Conservation (phyloP, 2,113 vertebrate species). For the Solea senegalensis region DNA sequence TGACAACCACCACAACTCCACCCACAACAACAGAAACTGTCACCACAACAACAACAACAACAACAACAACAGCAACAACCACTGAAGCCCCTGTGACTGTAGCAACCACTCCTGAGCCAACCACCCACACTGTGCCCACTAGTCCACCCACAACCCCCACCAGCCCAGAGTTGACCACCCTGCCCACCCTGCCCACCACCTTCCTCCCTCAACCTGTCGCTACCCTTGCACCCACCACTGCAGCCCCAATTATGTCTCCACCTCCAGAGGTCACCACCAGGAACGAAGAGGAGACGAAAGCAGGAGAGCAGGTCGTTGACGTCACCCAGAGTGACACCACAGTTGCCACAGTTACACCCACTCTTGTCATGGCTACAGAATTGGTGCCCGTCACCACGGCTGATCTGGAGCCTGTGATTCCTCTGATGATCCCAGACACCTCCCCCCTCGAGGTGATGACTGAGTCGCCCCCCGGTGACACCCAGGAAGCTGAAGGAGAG, state of each 20-base stretch:
- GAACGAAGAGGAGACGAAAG: slow-evolving; percentile 13
- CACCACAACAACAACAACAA: slow-evolving; percentile 2
- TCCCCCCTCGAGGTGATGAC: slow-evolving; percentile 56
- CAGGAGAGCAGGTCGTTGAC: slow-evolving; percentile 27
- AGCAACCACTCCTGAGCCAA: slow-evolving; percentile 41
- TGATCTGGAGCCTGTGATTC: slow-evolving; percentile 51
- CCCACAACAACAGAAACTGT: slow-evolving; percentile 17
- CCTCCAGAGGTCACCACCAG: slow-evolving; percentile 26
- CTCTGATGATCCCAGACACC: slow-evolving; percentile 47
- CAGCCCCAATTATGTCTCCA: background rate
- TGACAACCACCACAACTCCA: slow-evolving; percentile 9
- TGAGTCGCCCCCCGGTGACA: slow-evolving; percentile 34
- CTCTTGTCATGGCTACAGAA: slow-evolving; percentile 1
- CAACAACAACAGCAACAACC: slow-evolving; percentile 9
- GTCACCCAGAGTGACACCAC: slow-evolving; percentile 25
- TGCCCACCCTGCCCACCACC: slow-evolving; percentile 6
- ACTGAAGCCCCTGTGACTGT: slow-evolving; percentile 25
- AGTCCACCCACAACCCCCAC: slow-evolving; percentile 34
- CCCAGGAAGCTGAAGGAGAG: slow-evolving; percentile 58
- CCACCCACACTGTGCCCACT: slow-evolving; percentile 16
- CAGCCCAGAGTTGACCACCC: slow-evolving; percentile 26
- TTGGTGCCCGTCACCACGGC: slow-evolving; percentile 48
- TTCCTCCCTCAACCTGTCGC: slow-evolving; percentile 29
- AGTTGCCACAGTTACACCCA: slow-evolving; percentile 21
- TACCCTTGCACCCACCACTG: slow-evolving; percentile 11